These are phyloP conservation scores for Lithophane socia DNA, from an alignment of 2,888 invertebrate genomes.

Conservation along the genomic window DNA sequence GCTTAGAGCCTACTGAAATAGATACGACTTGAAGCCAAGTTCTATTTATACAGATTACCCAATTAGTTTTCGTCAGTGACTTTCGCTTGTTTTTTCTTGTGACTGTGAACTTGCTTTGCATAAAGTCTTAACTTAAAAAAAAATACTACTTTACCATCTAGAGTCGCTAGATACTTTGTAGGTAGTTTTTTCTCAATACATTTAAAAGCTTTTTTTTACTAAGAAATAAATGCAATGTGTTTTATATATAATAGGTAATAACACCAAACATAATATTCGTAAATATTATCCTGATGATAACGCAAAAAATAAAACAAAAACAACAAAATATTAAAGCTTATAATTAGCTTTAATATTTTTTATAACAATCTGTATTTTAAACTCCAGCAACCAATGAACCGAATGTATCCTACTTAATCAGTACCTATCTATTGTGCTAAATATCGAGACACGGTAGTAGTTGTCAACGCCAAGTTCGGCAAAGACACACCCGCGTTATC, in stretches of 20 bases:
- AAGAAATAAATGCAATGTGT: background rate
- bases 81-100: background rate
- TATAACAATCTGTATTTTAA: background rate
- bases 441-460: too few relatives aligned
- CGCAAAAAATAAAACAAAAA: background rate
- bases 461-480: too few relatives aligned
- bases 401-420: slow-evolving; percentile 2
- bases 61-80: slow-evolving; percentile 2
- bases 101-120: too few relatives aligned
- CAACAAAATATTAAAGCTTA: too few relatives aligned
- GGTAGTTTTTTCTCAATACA: background rate
- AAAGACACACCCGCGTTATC: too few relatives aligned
- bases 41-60: slow-evolving; percentile 6
- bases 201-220: too few relatives aligned
- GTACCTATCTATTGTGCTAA: background rate
- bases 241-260: background rate
- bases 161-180: background rate
- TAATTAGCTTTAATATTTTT: slow-evolving; percentile 3
- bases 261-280: background rate
- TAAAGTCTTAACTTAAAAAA: too few relatives aligned
- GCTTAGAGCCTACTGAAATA: slow-evolving; percentile 36
- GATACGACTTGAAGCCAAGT: slow-evolving; percentile 31
- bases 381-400: slow-evolving; percentile 1
- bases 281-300: background rate
- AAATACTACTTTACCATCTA: background rate